A percentile compares a stretch with the other conserved stretches of the same genome.
These are phyloP conservation scores for Diplosoma virens DNA, from an alignment of 23 tunicate species.

Conservation along the genomic window DNA sequence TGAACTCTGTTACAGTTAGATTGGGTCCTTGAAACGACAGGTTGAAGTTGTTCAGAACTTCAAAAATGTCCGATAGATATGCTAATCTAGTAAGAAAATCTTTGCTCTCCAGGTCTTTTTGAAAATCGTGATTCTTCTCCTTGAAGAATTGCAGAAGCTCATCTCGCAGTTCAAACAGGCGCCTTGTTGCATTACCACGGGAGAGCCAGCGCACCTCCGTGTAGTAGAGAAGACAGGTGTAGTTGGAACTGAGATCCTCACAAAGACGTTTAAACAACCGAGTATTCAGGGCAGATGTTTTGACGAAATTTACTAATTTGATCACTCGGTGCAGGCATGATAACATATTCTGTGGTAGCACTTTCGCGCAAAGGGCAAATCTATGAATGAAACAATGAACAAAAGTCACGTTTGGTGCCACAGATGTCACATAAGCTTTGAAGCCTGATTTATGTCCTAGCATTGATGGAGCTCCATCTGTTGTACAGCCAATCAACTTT, in stretches of 20 bases:
- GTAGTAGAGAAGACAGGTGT: constrained; percentile 43
- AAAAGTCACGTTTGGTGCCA: constrained; percentile 46
- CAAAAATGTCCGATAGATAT: constrained; percentile 67
- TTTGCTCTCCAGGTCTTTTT: constrained; percentile 36
- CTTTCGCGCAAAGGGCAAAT: constrained; percentile 58
- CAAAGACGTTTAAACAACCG: constrained; percentile 36
- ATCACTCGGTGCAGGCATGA: constrained; percentile 50
- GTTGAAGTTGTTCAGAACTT: constrained; percentile 47
- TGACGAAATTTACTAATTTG: constrained; percentile 53
- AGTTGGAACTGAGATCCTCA: constrained; percentile 34
- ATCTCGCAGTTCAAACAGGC: constrained; percentile 68
- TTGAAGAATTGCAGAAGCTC: constrained; percentile 50
- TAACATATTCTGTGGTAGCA: constrained; percentile 47
- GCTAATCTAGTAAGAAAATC: constrained; percentile 50
- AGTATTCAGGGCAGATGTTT: constrained; percentile 39
- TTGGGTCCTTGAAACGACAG: constrained; percentile 63
- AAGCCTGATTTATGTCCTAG: constrained; percentile 58
- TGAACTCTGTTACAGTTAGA: constrained; percentile 47
- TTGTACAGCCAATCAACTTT: constrained; percentile 34
- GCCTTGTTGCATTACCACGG: constrained; percentile 67
- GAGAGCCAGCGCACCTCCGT: constrained; percentile 60
- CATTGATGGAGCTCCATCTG: constrained; percentile 58
- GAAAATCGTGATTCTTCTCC: constrained; percentile 59
- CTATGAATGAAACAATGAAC: constrained; percentile 55
- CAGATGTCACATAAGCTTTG: constrained; percentile 62